Evolutionary conservation across 1,140 invertebrate species (phyloP).

Genomic region (Drosophila simulans): DNA sequence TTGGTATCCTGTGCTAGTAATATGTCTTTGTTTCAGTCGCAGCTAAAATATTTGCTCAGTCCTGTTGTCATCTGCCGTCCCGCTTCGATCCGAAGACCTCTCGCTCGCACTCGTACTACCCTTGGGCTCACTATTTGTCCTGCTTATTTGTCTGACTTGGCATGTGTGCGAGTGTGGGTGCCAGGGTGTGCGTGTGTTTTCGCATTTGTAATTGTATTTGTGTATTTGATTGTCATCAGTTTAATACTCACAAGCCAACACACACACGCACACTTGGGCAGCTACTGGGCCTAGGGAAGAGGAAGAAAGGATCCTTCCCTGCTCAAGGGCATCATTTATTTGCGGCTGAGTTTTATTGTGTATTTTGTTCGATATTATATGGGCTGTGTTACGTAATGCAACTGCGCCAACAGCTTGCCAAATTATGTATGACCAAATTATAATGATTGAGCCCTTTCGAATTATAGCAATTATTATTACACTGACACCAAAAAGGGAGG

Average conservation of each 20-base stretch:
- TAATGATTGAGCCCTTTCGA: constrained; percentile 38
- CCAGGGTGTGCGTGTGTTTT: constrained; percentile 48
- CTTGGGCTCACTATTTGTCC: constrained; percentile 59
- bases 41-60: constrained; percentile 80
- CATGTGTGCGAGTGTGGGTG: constrained; percentile 38
- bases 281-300: constrained; percentile 16
- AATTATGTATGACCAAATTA: constrained; percentile 56
- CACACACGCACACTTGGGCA: constrained; percentile 17
- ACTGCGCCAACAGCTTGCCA: constrained; percentile 65
- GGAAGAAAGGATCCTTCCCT: constrained; percentile 32
- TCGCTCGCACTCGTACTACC: background rate
- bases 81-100: constrained; percentile 6
- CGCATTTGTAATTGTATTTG: constrained; percentile 81
- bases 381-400: constrained; percentile 46
- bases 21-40: constrained; percentile 81
- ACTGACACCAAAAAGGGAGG: background rate
- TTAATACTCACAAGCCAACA: constrained; percentile 59
- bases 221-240: constrained; percentile 82
- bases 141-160: constrained; percentile 74
- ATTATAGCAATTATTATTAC: constrained; percentile 60
- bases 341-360: constrained; percentile 82
- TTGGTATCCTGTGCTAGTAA: constrained; percentile 66
- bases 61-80: constrained; percentile 60
- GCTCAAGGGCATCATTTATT: constrained; percentile 80
- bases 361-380: constrained; percentile 75